Conservation (phyloP, 2,888 invertebrate species). For the Ophonus ardosiacus region DNA sequence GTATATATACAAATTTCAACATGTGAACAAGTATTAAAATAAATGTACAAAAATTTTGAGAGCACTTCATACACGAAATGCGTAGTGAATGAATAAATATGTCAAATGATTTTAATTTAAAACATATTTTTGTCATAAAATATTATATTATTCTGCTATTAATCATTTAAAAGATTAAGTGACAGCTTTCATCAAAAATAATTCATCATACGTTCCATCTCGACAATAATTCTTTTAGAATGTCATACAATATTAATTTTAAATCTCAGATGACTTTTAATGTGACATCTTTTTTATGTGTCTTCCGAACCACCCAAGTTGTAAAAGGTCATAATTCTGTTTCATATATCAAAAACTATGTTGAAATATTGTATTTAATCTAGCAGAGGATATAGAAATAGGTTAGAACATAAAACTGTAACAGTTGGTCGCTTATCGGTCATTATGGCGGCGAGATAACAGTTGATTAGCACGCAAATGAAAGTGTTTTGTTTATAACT, state of each 20-base stretch:
- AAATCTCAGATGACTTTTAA: neutral
- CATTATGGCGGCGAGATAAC: conserved; percentile 43
- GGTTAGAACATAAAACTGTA: conserved; percentile 16
- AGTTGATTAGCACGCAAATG: conserved; percentile 23
- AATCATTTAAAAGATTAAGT: neutral
- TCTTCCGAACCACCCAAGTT: neutral
- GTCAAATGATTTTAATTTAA: neutral
- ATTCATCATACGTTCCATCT: neutral
- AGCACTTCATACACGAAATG: neutral
- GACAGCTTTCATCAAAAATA: neutral
- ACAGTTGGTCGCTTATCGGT: conserved; percentile 31
- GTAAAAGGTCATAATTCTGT: neutral
- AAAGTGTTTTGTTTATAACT: conserved; percentile 44
- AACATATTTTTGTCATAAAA: neutral
- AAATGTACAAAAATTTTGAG: neutral
- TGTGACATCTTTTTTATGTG: neutral
- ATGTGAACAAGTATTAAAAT: neutral
- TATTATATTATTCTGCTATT: neutral
- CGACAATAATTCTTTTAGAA: neutral
- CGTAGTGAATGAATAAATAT: neutral
- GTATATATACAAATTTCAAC: neutral
- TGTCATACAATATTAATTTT: neutral
- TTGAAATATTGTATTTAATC: neutral
- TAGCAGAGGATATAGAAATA: conserved; percentile 18
- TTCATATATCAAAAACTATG: neutral